Base-by-base conservation (phyloP, 2,797 vertebrate species). In the Tokudaia muenninki region DNA sequence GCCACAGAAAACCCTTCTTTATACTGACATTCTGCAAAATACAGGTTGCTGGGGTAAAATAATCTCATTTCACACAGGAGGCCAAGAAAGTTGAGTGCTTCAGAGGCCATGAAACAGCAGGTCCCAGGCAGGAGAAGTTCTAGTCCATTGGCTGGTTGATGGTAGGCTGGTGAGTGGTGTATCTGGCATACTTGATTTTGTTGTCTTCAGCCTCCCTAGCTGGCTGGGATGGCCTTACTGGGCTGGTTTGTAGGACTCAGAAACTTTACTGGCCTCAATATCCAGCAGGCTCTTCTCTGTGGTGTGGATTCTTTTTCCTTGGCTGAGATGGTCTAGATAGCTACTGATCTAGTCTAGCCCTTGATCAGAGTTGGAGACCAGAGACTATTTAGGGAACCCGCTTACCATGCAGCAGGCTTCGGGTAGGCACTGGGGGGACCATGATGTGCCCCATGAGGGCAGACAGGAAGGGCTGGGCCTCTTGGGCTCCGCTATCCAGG, bases 401-500 rank as follows among this genome's bases (percentile, higher is more conserved):
- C 96, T 98, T 99, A 99, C 99, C 99, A 98, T 99, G 99, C 97
- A 99, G 98, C 98, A 99, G 99, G 98, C 98, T 99, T 98, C 99
- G 98, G 97, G 99, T 99, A 97, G 99, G 99, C 97, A 99, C 99
- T 86, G 99, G 99, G 96, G 99, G 99, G 98, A 99, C 99, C 98
- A 99, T 98, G 96, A 99, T 99, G 96, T 98, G 99, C 98, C 99
- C 99, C 98, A 98, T 98, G 83, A 99, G 99, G 95, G 99, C 98
- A 70, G 99, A 98, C 97, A 99, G 99, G 99, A 99, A 99, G 94
- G 99, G 99, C 98, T 99, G 98, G 79, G 99, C 98, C 96, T 99
- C 99, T 97, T 98, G 98, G 98, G 99, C 99, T 81, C 99, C 99
- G 47, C 99, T 99, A 98, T 99, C 99, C 98, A 99, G 98, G 98